Evolutionary conservation across 2,888 invertebrate species (phyloP).

Genomic region (Trilocha varians): DNA sequence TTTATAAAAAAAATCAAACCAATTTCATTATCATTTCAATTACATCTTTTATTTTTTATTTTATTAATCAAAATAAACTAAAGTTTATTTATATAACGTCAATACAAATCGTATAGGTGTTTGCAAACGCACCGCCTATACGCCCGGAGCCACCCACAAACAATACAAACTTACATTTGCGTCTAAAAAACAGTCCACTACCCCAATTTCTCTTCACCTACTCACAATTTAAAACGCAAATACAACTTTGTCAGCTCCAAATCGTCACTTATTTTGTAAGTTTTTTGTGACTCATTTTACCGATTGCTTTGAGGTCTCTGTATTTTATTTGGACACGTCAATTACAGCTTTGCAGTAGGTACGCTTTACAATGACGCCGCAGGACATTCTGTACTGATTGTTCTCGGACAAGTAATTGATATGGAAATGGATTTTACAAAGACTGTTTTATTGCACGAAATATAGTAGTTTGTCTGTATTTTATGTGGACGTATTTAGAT

Average conservation of each 20-base stretch:
- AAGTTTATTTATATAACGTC: conserved; percentile 19
- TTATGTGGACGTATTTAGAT: too few species aligned
- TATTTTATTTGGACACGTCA: conserved; percentile 26
- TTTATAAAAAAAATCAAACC: too few species aligned
- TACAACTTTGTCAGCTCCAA: conserved; percentile 21
- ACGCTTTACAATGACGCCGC: conserved; percentile 15
- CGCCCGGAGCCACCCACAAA: conserved; percentile 51
- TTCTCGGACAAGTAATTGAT: not conserved
- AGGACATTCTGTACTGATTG: not conserved
- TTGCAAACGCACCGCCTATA: conserved; percentile 62
- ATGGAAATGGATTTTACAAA: not conserved
- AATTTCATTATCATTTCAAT: not conserved
- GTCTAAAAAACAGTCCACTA: conserved; percentile 1
- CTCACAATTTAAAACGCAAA: too few species aligned
- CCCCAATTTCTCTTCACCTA: conserved; percentile 6
- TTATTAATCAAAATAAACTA: not conserved
- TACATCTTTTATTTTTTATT: not conserved
- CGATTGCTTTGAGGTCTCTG: conserved; percentile 44
- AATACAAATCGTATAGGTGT: conserved; percentile 28
- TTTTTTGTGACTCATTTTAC: conserved; percentile 54
- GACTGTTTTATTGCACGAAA: not conserved
- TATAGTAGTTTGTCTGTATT: not conserved
- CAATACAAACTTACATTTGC: conserved; percentile 20
- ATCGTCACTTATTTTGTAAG: conserved; percentile 42
- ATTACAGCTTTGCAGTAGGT: conserved; percentile 35